Base-by-base conservation (phyloP, 2,888 invertebrate species). In the Hyposoter didymator region DNA sequence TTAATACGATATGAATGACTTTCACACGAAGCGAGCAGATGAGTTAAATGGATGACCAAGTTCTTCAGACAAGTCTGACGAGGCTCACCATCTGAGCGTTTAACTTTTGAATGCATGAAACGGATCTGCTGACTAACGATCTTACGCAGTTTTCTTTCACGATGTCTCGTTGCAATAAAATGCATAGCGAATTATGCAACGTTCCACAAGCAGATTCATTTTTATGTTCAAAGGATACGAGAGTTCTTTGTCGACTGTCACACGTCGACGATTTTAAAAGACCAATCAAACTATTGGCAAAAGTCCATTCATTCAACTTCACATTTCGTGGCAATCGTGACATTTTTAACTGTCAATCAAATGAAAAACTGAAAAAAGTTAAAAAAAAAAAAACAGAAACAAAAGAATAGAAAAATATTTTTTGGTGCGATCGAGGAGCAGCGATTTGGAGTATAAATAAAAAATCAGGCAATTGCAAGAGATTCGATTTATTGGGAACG, bases 21-120 rank as follows among this genome's bases (percentile, higher is more conserved):
- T 66, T 83, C 64, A 66, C 62, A 69, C 28, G 32, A 70, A n/a
- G 47, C 52, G 32, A 47, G 39, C 39, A 5, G 45, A 39, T 43
- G 69, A 72, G 82, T 67, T 83, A 55, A 84, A 79, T 84, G 78
- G 59, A 78, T 62, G 78, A 74, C 45, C 72, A 78, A 78, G 52
- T 62, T 64, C 64, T 74, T 62, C 66, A 45, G 74, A 70, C 79
- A 84, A 67, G 62, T 75, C 73, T 74, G 74, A 69, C 62, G 67
- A 73, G 62, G 35, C 52, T 78, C 64, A 78, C 52, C 22, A 22
- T 78, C 59, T 35, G 19, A 39, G 39, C 39, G 47, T 72, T 22
- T 67, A 73, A 78, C 73, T 73, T 69, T 78, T 64, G 10, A 49
- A 62, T 64, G 35, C 19, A 66, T 10, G 10, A 62, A 28, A 59